Conservation (phyloP, 2,888 invertebrate genomes). For the Sphecodes monilicornis region DNA sequence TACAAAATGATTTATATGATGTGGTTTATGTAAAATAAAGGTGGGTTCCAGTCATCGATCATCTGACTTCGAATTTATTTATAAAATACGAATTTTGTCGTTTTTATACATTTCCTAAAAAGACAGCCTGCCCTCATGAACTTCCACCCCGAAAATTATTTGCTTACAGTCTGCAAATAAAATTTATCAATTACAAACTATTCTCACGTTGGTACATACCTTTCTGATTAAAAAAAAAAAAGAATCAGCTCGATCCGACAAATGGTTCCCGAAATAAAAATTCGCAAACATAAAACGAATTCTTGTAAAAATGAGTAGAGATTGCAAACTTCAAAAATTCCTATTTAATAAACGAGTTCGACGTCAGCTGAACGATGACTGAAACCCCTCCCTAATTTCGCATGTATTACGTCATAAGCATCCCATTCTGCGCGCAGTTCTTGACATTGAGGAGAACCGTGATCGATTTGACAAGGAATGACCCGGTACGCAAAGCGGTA, state of each 20-base stretch:
- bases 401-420: neutral
- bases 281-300: neutral
- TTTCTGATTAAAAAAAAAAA: neutral
- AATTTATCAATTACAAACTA: too few species aligned
- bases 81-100: too few species aligned
- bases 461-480: slow-evolving; percentile 1
- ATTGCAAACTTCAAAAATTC: neutral
- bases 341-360: neutral
- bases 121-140: too few species aligned
- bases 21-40: too few species aligned
- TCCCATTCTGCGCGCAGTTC: neutral
- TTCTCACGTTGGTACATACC: too few species aligned
- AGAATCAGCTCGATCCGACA: neutral
- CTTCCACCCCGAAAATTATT: too few species aligned
- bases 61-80: too few species aligned
- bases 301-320: too few species aligned
- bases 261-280: neutral
- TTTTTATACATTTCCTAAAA: too few species aligned
- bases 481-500: neutral
- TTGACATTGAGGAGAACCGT: neutral
- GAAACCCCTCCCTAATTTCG: neutral
- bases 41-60: too few species aligned
- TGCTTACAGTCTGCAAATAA: too few species aligned
- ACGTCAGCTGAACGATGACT: neutral
- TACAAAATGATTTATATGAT: too few species aligned